Conservation (phyloP, 2,797 vertebrate species). For the Peromyscus melanophrys region DNA sequence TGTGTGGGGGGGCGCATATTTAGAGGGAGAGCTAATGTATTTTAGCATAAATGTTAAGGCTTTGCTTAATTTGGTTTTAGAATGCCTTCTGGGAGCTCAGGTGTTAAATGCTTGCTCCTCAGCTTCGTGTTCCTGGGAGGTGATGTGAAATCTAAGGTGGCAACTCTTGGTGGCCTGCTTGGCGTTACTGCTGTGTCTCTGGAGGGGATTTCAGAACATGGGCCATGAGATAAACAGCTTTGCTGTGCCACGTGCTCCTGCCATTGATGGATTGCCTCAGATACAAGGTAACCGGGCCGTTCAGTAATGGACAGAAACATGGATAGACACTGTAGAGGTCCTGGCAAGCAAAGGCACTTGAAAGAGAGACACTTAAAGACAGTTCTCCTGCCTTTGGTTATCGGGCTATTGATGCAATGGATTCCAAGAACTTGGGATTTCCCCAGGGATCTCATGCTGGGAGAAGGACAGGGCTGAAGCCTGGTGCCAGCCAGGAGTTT, state of each 20-base stretch:
- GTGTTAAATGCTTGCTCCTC: not conserved
- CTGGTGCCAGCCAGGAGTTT: not conserved
- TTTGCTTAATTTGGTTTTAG: not conserved
- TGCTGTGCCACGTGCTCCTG: not conserved
- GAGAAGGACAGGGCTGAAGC: not conserved
- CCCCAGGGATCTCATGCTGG: not conserved
- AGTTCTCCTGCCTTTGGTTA: rapidly evolving
- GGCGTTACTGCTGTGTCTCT: too few species aligned
- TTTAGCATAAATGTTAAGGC: not conserved
- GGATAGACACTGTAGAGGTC: not conserved
- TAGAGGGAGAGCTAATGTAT: not conserved
- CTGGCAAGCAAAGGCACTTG: not conserved
- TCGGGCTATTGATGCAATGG: not conserved
- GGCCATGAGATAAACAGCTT: too few species aligned
- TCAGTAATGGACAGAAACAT: not conserved
- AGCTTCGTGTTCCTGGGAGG: not conserved
- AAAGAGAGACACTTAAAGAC: not conserved
- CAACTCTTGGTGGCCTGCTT: not conserved
- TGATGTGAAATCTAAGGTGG: not conserved
- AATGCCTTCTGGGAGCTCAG: not conserved
- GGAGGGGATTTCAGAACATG: too few species aligned
- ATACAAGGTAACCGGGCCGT: too few species aligned
- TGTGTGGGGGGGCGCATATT: not conserved
- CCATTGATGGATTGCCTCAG: not conserved
- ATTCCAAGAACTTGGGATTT: not conserved